Conservation (phyloP, 1,140 invertebrate genomes). For the Lepidurus packardi region DNA sequence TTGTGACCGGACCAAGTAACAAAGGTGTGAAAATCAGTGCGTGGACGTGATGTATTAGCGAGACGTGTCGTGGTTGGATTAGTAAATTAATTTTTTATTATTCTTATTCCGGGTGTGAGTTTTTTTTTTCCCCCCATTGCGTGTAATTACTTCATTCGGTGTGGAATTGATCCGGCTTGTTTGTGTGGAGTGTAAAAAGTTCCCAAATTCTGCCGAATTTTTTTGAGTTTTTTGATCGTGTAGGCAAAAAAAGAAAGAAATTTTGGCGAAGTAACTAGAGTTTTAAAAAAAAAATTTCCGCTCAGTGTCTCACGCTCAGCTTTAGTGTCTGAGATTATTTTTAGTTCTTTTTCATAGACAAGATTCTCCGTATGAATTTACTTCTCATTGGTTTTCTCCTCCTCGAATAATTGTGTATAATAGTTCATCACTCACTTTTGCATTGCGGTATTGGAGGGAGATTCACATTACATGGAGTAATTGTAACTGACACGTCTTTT, state of each 20-base stretch:
- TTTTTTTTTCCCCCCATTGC: constrained; percentile 2
- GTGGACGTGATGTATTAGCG: background rate
- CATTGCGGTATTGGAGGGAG: constrained; percentile 20
- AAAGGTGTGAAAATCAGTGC: constrained; percentile 12
- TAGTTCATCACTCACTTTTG: constrained; percentile 15
- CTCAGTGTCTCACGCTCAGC: constrained; percentile 2
- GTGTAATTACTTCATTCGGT: background rate
- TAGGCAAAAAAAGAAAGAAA: background rate
- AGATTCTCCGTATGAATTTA: background rate
- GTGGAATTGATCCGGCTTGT: background rate
- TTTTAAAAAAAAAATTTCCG: background rate
- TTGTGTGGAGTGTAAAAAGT: background rate
- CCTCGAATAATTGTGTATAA: constrained; percentile 9
- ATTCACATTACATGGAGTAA: constrained; percentile 19
- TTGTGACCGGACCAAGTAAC: constrained; percentile 18
- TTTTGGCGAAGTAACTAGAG: background rate
- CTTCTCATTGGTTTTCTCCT: background rate
- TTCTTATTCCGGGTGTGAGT: constrained; percentile 6
- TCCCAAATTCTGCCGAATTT: background rate
- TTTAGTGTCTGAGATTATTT: background rate
- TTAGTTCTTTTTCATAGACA: background rate
- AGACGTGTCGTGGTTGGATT: background rate
- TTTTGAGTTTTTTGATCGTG: background rate
- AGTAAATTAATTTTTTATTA: background rate
- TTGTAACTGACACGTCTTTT: background rate